These are phyloP conservation scores for Vidua chalybeata DNA, from an alignment of 2,113 vertebrate species.

Conservation along the genomic window DNA sequence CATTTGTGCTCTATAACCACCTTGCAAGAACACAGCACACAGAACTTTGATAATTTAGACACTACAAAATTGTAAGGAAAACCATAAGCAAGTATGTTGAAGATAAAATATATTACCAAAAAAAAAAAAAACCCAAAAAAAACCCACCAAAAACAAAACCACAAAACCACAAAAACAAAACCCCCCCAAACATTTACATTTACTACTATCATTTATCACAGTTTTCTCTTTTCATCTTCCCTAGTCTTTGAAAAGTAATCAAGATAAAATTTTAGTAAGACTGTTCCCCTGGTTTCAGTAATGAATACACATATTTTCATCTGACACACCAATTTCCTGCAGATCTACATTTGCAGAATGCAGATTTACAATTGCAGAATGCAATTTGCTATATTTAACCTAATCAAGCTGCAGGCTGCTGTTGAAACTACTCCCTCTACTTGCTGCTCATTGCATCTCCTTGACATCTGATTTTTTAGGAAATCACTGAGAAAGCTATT, in stretches of 20 bases:
- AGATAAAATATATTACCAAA: neutral
- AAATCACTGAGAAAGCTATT: neutral
- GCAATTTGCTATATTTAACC: neutral
- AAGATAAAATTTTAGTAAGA: neutral
- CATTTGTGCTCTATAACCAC: neutral
- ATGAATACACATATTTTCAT: neutral
- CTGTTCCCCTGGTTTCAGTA: neutral
- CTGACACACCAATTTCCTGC: neutral
- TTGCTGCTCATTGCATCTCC: neutral
- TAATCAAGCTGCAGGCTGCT: neutral
- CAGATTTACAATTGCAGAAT: neutral
- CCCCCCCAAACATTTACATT: neutral
- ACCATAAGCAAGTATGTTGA: neutral
- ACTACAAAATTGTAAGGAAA: neutral
- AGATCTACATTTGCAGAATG: neutral
- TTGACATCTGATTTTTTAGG: neutral
- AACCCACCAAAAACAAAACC: neutral
- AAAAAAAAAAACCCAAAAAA: neutral
- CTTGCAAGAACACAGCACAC: neutral
- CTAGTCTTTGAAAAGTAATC: neutral
- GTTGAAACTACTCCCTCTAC: neutral
- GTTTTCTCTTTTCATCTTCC: neutral
- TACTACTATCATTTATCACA: neutral
- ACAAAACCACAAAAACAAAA: neutral
- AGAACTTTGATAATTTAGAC: neutral